Evolutionary conservation across 2,113 vertebrate genomes (phyloP).

Genomic region (Halcyon malimbica): DNA sequence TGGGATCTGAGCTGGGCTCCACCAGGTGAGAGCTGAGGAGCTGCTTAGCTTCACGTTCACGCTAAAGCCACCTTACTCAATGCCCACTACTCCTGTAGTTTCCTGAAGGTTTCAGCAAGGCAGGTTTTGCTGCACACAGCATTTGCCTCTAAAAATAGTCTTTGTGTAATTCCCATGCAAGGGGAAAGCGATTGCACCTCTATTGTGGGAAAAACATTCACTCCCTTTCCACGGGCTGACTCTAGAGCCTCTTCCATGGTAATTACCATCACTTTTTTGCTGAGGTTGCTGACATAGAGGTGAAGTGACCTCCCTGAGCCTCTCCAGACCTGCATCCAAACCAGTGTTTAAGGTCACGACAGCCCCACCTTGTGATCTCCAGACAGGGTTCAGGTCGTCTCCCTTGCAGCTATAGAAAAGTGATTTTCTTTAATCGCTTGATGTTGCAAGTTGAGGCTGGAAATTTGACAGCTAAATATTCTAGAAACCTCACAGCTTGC

Average conservation of each 20-base stretch:
- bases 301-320: neutral
- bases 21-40: neutral
- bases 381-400: neutral
- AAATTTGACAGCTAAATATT: neutral
- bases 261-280: slow-evolving; percentile 24
- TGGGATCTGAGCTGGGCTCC: neutral
- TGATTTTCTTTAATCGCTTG: neutral
- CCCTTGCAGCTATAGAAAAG: slow-evolving; percentile 30
- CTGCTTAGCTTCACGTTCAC: neutral
- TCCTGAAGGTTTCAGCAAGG: neutral
- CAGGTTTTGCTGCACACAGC: neutral
- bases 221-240: slow-evolving; percentile 22
- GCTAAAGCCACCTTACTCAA: neutral
- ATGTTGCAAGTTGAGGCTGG: neutral
- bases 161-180: slow-evolving; percentile 1
- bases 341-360: neutral
- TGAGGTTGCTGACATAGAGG: neutral
- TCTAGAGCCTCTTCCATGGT: neutral
- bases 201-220: neutral
- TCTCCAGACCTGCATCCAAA: neutral
- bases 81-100: neutral
- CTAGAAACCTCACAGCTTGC: neutral
- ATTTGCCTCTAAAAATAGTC: slow-evolving; percentile 39
- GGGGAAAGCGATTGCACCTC: neutral
- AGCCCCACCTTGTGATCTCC: neutral